A percentile compares a stretch with the other conserved stretches of the same genome.
These are phyloP conservation scores for Hemicordylus capensis DNA, from an alignment of 2,113 vertebrate species.

Conservation along the genomic window DNA sequence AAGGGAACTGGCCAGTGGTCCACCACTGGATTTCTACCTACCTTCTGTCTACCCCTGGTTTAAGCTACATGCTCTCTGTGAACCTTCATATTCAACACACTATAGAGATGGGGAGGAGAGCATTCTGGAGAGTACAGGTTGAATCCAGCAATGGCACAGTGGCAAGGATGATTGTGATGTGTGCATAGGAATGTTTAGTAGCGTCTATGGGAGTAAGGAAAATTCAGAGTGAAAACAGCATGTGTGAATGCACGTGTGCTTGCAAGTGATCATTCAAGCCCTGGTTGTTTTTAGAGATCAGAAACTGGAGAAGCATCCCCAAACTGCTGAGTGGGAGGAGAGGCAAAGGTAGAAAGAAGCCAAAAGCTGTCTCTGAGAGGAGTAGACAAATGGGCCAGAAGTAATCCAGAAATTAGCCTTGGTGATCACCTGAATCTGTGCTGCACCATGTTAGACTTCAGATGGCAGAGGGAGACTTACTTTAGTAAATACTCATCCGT, in stretches of 20 bases:
- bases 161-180: background rate
- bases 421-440: too few relatives aligned
- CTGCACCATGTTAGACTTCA: too few relatives aligned
- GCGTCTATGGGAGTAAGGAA: background rate
- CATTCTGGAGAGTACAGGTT: background rate
- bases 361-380: background rate
- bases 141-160: background rate
- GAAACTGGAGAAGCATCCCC: background rate
- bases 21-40: too few relatives aligned
- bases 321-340: background rate
- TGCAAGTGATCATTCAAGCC: background rate
- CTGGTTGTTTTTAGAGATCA: too few relatives aligned
- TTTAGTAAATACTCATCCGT: too few relatives aligned
- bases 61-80: background rate
- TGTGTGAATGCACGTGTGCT: background rate
- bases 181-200: too few relatives aligned
- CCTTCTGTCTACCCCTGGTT: background rate
- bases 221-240: background rate
- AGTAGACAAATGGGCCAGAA: too few relatives aligned
- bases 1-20: background rate
- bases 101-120: background rate
- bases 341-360: background rate
- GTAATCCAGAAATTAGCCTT: too few relatives aligned
- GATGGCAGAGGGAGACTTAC: too few relatives aligned
- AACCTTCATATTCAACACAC: background rate